Evolutionary conservation across 1,140 invertebrate genomes (phyloP).

Genomic region (Drosophila carrolli): DNA sequence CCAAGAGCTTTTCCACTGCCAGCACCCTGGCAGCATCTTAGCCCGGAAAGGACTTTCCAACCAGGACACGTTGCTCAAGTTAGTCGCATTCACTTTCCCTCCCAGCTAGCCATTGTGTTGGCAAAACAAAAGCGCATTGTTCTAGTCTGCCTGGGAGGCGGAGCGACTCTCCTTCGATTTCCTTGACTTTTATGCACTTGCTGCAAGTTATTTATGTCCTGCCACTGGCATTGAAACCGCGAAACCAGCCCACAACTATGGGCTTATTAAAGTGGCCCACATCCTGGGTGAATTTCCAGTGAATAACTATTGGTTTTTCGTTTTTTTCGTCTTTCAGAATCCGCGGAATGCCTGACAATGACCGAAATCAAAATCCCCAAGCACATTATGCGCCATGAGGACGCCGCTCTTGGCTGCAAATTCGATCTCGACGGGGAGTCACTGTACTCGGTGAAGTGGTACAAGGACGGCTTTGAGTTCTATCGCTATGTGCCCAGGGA

Average conservation of each 20-base stretch:
- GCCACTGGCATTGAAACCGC: constrained; percentile 67
- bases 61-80: constrained; percentile 65
- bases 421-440: constrained; percentile 92
- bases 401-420: constrained; percentile 90
- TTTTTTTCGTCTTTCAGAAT: constrained; percentile 35
- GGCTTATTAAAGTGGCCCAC: constrained; percentile 52
- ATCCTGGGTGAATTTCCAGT: constrained; percentile 22
- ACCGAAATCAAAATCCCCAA: constrained; percentile 89
- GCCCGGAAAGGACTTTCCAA: constrained; percentile 24
- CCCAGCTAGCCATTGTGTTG: constrained; percentile 57
- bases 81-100: constrained; percentile 50
- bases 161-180: constrained; percentile 68
- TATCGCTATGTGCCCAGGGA: constrained; percentile 92
- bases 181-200: constrained; percentile 82
- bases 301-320: constrained; percentile 23
- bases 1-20: constrained; percentile 31
- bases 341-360: constrained; percentile 86
- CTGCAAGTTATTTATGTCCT: constrained; percentile 78
- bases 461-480: constrained; percentile 94
- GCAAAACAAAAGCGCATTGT: constrained; percentile 78
- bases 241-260: constrained; percentile 11
- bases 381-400: constrained; percentile 88
- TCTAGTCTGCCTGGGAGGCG: constrained; percentile 46
- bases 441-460: constrained; percentile 95
- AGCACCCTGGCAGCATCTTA: constrained; percentile 38